Base-by-base conservation (phyloP, 2,797 vertebrate genomes). In the Apogon talboti region DNA sequence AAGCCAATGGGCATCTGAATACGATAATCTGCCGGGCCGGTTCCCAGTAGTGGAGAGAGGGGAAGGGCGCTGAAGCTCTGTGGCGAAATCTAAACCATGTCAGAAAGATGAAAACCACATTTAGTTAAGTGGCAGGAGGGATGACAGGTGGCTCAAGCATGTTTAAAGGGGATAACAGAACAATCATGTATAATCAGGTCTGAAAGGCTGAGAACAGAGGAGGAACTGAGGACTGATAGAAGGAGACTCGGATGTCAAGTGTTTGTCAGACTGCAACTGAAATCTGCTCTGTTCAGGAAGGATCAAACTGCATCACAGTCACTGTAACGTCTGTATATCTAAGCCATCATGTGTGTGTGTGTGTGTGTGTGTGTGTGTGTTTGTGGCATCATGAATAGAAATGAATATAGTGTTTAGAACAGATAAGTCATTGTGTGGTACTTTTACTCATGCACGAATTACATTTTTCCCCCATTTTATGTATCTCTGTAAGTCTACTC, bases 61-160 rank as follows among this genome's bases (percentile, higher is more conserved):
- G 62, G 57, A 67, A 48, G 18, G 71, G 18, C 13, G 55, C 8
- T 56, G 33, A 60, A 40, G 52, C 71, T 61, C 51, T 5, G 62
- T 66, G 57, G 18, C 67, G 66, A 81, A 88, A 89, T 78, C 47
- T 35, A 74, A 86, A 79, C 66, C 77, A 66, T 55, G 80, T 81
- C 56, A 6, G 41, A 55, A 68, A 81, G 81, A 90, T 86, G 81
- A 80, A 83, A 91, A 91, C 78, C 84, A 89, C 56, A 82, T 91
- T 91, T 71, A 38, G 66, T 42, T 65, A 68, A 83, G 79, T 83
- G 84, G 57, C 51, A 19, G 59, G 74, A 53, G 71, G 54, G 67
- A 78, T 54, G 84, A 74, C 78, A 82, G 79, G 79, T 82, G 85
- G 76, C 71, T 70, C 64, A 21, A 51, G 64, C 64, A 55, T 53